Base-by-base conservation (phyloP, 2,888 invertebrate genomes). In the Athetis lepigone region DNA sequence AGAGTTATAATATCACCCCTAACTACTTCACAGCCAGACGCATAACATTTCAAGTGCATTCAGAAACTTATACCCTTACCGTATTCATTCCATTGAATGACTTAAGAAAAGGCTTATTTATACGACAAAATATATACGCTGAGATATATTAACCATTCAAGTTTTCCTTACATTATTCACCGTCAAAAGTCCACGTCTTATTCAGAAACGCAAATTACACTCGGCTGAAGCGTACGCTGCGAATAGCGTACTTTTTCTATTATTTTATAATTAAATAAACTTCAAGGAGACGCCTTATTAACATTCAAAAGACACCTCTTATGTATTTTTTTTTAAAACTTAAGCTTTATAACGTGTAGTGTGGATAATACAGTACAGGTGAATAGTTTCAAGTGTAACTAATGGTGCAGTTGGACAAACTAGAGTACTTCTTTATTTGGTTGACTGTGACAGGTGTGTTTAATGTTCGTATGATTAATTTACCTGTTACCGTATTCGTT, bases 211-310 rank as follows among this genome's bases (percentile, higher is more conserved):
- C 68, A 82, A 85, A 86, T 85, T 85, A 80, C 67, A 75, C 73
- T 51, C 47, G 40, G 27, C 36, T 61, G 66, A 64, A 70, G 71
- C 59, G 61, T 70, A 66, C 55, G 40, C 72, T 40, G 40, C 37
- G 67, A 70, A 61, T 64, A 7, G 72, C 77, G 79, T 56, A 78
- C 77, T 55, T 74, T 71, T 77, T 82, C 69, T 73, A 83, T 85
- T 80, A 88, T 86, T 83, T 84, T 80, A 84, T 90, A 88, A 91
- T 89, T 88, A 87, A 89, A 89, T 91, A 84, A 87, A 85, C 85
- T 83, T 79, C 81, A 77, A 82, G 85, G 70, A 83, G 82, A 80
- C 81, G 63, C 78, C 77, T 80, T 76, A 85, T 90, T 89, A 85
- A 85, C 80, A 88, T 88, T 88, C 85, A 86, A 82, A 85, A 80